A percentile compares a stretch with the other conserved stretches of the same genome.
phyloP scores from a whole-genome alignment of 2,888 invertebrate species.

The Drosophila suboccidentalis region DNA sequence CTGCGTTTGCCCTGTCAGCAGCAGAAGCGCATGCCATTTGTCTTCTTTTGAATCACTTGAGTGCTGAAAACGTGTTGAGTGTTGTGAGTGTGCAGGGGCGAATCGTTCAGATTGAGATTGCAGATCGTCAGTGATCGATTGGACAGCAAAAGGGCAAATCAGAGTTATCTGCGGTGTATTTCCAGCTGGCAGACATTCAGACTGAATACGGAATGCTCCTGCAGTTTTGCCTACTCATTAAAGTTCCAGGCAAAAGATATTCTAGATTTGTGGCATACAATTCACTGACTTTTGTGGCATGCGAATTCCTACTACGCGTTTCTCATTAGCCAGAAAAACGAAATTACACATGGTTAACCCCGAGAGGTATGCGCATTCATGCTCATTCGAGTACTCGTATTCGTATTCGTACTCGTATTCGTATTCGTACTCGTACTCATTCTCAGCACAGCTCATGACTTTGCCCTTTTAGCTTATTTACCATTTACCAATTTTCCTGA shows the following conservation, averaged over 20 bases:
- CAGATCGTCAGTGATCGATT: slow-evolving; percentile 72
- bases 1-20: slow-evolving; percentile 58
- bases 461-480: slow-evolving; percentile 55
- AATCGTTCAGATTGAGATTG: slow-evolving; percentile 43
- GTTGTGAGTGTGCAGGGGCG: slow-evolving; percentile 41
- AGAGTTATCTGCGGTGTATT: slow-evolving; percentile 23
- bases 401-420: no score
- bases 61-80: slow-evolving; percentile 55
- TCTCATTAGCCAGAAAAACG: slow-evolving; percentile 41
- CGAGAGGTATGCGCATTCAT: slow-evolving; percentile 20
- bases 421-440: slow-evolving; percentile 1
- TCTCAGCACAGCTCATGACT: slow-evolving; percentile 18
- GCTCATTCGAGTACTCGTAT: slow-evolving; percentile 8
- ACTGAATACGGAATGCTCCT: not conserved
- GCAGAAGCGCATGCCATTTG: slow-evolving; percentile 69
- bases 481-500: slow-evolving; percentile 42
- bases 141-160: slow-evolving; percentile 20
- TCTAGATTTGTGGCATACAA: slow-evolving; percentile 14
- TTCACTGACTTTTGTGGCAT: slow-evolving; percentile 23
- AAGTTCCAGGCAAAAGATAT: slow-evolving; percentile 32
- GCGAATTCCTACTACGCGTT: slow-evolving; percentile 19
- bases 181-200: slow-evolving; percentile 1
- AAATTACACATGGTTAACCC: slow-evolving; percentile 41
- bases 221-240: slow-evolving; percentile 40
- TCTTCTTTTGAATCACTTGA: slow-evolving; percentile 55